Evolutionary conservation across 2,888 invertebrate genomes (phyloP).

Genomic region (Eulithis prunata): DNA sequence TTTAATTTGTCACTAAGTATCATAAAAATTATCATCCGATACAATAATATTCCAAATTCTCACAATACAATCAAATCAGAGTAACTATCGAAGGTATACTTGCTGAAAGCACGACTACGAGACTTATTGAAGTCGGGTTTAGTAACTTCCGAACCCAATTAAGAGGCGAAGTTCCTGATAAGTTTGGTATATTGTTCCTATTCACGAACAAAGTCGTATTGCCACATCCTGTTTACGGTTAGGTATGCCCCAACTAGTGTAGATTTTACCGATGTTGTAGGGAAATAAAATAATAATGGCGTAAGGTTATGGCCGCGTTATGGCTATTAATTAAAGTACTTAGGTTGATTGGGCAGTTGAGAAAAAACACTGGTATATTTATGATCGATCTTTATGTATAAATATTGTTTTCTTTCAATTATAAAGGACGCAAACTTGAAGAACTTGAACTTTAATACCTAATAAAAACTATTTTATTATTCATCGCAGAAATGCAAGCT

Average conservation of each 20-base stretch:
- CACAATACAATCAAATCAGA: neutral
- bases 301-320: neutral
- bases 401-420: too few species aligned
- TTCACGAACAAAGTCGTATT: slow-evolving; percentile 34
- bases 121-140: slow-evolving; percentile 40
- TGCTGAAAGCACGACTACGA: slow-evolving; percentile 28
- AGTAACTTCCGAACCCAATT: slow-evolving; percentile 44
- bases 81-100: slow-evolving; percentile 13
- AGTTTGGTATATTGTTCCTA: slow-evolving; percentile 36
- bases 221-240: slow-evolving; percentile 32
- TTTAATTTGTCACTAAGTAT: too few species aligned
- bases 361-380: too few species aligned
- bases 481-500: too few species aligned
- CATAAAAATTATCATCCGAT: neutral
- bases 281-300: slow-evolving; percentile 8
- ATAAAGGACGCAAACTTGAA: too few species aligned
- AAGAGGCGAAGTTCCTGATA: slow-evolving; percentile 37
- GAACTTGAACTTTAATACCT: too few species aligned
- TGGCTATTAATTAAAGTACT: slow-evolving; percentile 8
- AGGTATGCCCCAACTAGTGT: slow-evolving; percentile 18
- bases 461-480: too few species aligned
- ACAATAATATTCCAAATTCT: neutral
- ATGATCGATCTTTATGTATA: too few species aligned
- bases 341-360: neutral
- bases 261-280: slow-evolving; percentile 17